phyloP scores from a whole-genome alignment of 2,888 invertebrate genomes.

The Hermodice carunculata region DNA sequence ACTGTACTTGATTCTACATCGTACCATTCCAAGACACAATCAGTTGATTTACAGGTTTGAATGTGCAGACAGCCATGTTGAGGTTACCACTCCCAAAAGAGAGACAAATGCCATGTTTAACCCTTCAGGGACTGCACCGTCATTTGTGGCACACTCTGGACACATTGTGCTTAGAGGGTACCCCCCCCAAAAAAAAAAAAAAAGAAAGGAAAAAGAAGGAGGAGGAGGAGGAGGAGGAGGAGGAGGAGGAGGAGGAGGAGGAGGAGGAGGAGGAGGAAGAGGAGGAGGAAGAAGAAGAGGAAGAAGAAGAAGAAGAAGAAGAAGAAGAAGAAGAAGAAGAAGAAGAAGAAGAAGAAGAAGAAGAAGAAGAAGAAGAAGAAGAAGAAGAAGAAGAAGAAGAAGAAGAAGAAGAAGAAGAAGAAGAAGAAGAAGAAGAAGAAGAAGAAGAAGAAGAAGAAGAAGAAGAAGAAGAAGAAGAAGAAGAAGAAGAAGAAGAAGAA shows the following conservation, averaged over 20 bases:
- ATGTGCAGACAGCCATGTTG: too few relatives aligned
- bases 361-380: not conserved
- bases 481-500: not conserved
- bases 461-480: not conserved
- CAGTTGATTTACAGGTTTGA: too few relatives aligned
- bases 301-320: not conserved
- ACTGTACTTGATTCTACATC: too few relatives aligned
- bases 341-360: not conserved
- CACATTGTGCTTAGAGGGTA: too few relatives aligned
- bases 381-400: not conserved
- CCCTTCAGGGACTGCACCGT: too few relatives aligned
- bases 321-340: not conserved
- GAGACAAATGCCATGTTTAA: too few relatives aligned
- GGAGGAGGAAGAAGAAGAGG: not conserved
- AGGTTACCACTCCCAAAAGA: too few relatives aligned
- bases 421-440: not conserved
- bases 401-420: not conserved
- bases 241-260: not conserved
- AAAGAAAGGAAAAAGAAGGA: too few relatives aligned
- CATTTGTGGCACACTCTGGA: too few relatives aligned
- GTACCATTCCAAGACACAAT: too few relatives aligned
- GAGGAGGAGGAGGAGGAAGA: not conserved
- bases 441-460: not conserved
- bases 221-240: not conserved
- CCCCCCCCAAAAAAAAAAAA: too few relatives aligned